A percentile compares a stretch with the other conserved stretches of the same genome.
Conservation (phyloP, 2,888 invertebrate genomes). For the Brachynemurus nebulosus region DNA sequence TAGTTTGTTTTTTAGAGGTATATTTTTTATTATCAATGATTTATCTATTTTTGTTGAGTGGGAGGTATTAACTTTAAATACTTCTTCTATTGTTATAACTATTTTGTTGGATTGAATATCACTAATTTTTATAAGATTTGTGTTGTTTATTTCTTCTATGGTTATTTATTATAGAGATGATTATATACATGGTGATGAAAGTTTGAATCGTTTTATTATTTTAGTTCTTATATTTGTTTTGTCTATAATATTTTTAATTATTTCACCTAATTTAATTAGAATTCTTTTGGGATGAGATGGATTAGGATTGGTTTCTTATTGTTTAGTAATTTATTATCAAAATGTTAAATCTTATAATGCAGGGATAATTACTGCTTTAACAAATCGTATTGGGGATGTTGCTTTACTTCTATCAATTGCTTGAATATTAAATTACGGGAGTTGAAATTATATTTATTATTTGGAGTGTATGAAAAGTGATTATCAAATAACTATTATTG, state of each 20-base stretch:
- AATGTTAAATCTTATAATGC: too few relatives aligned
- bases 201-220: too few relatives aligned
- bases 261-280: slow-evolving; percentile 54
- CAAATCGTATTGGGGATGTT: slow-evolving; percentile 63
- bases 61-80: slow-evolving; percentile 38
- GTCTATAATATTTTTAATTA: slow-evolving; percentile 50
- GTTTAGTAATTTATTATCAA: too few relatives aligned
- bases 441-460: too few relatives aligned
- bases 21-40: slow-evolving; percentile 37
- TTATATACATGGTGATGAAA: slow-evolving; percentile 44
- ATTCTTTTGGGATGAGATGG: slow-evolving; percentile 63
- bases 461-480: slow-evolving; percentile 38
- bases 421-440: too few relatives aligned
- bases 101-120: slow-evolving; percentile 51
- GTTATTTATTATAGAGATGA: slow-evolving; percentile 48
- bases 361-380: too few relatives aligned
- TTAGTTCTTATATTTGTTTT: too few relatives aligned
- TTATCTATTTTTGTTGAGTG: slow-evolving; percentile 39
- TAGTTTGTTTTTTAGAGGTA: slow-evolving; percentile 26
- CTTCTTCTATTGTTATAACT: slow-evolving; percentile 34
- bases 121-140: slow-evolving; percentile 47
- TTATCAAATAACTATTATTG: too few relatives aligned
- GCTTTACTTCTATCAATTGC: slow-evolving; percentile 44
- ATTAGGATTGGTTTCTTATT: slow-evolving; percentile 55
- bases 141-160: slow-evolving; percentile 48